Evolutionary conservation across 2,888 invertebrate genomes (phyloP).

Genomic region (Patella depressa): DNA sequence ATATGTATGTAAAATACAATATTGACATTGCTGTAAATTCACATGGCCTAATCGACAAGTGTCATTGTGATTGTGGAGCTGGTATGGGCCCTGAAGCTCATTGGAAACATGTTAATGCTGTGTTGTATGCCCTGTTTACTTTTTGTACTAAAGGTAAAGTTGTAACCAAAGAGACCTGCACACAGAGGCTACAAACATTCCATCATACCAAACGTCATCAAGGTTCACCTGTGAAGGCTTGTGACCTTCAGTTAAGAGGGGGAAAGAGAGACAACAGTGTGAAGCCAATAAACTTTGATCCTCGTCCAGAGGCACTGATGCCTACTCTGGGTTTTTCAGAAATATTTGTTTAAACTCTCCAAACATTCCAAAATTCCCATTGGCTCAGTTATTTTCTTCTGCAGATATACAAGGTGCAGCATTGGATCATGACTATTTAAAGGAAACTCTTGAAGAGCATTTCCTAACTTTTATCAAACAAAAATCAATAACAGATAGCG

Average conservation of each 20-base stretch:
- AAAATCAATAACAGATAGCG: no score
- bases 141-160: conserved; percentile 11
- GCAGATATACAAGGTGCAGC: neutral
- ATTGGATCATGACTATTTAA: neutral
- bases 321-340: neutral
- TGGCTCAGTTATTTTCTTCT: neutral
- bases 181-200: conserved; percentile 28
- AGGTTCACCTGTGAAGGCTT: conserved; percentile 22
- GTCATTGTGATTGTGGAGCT: conserved; percentile 35
- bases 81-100: conserved; percentile 32
- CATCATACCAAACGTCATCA: conserved; percentile 17
- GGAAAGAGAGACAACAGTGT: neutral
- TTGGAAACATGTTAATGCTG: conserved; percentile 30
- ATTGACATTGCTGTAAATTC: conserved; percentile 18
- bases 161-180: conserved; percentile 20
- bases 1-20: conserved; percentile 14
- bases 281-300: neutral
- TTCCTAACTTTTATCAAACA: no score
- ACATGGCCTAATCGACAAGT: conserved; percentile 23
- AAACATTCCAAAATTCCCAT: neutral
- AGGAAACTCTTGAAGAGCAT: no score
- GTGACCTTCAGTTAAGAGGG: conserved; percentile 9
- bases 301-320: neutral
- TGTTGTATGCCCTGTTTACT: conserved; percentile 18
- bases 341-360: neutral